Evolutionary conservation across 2,888 invertebrate genomes (phyloP).

Genomic region (Dromius quadrimaculatus): DNA sequence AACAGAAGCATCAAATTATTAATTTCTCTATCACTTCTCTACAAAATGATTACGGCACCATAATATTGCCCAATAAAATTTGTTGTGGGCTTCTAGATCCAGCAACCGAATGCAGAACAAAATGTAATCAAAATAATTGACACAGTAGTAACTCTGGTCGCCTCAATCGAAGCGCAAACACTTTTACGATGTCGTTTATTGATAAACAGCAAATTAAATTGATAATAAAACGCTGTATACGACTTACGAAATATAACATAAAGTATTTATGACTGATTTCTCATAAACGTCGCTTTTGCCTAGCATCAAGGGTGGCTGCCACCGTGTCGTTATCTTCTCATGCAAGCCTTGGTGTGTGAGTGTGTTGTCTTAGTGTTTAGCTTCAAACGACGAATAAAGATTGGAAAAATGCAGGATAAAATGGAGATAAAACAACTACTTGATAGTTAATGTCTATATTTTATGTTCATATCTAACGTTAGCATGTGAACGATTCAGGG

Average conservation of each 20-base stretch:
- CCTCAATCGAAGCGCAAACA: slow-evolving; percentile 29
- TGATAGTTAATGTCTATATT: slow-evolving; percentile 40
- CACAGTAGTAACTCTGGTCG: slow-evolving; percentile 3
- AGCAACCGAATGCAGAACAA: not conserved
- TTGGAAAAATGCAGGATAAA: slow-evolving; percentile 25
- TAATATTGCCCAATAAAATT: no score
- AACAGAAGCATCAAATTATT: no score
- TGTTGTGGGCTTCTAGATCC: no score
- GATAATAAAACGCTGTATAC: slow-evolving; percentile 42
- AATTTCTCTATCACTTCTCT: no score
- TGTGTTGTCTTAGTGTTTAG: slow-evolving; percentile 23
- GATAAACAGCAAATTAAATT: slow-evolving; percentile 49
- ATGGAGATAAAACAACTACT: slow-evolving; percentile 36
- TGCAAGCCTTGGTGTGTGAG: slow-evolving; percentile 2
- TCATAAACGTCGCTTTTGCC: slow-evolving; percentile 40
- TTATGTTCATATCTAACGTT: slow-evolving; percentile 29
- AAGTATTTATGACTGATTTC: slow-evolving; percentile 46
- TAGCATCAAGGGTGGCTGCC: not conserved
- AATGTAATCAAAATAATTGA: slow-evolving; percentile 20
- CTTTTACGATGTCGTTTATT: slow-evolving; percentile 39
- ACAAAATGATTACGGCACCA: no score
- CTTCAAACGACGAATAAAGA: slow-evolving; percentile 37
- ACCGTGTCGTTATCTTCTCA: slow-evolving; percentile 5
- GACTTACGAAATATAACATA: slow-evolving; percentile 46
- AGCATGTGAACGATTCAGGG: slow-evolving; percentile 5